Evolutionary conservation across 92 coral and sea anemone species (phyloP).

Genomic region (Ricordea florida): DNA sequence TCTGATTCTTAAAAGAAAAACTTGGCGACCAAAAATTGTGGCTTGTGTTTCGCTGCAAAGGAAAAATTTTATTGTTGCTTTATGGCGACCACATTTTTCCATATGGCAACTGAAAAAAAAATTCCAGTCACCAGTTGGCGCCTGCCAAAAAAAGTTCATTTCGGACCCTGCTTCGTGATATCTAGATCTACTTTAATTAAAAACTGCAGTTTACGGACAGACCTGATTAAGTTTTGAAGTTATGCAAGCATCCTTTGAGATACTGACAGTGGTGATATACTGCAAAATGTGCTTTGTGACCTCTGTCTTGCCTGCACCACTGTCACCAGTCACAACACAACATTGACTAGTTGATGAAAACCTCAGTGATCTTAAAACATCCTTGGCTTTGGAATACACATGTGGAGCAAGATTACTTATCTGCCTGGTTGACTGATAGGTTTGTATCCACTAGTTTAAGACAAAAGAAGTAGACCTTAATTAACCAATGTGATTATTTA

Average conservation of each 20-base stretch:
- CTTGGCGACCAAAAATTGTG: too few relatives aligned
- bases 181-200: too few relatives aligned
- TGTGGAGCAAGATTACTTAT: constrained; percentile 17
- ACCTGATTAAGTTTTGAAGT: constrained; percentile 45
- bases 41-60: too few relatives aligned
- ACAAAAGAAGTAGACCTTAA: not conserved
- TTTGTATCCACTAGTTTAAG: constrained; percentile 9
- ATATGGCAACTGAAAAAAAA: too few relatives aligned
- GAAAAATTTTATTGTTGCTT: too few relatives aligned
- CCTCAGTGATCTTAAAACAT: constrained; percentile 45
- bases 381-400: constrained; percentile 26
- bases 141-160: too few relatives aligned
- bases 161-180: too few relatives aligned
- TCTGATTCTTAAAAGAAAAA: too few relatives aligned
- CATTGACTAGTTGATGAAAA: constrained; percentile 60
- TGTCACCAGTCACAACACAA: constrained; percentile 70
- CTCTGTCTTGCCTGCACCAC: constrained; percentile 86
- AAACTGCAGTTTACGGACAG: not conserved
- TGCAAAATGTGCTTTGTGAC: constrained; percentile 39
- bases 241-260: not conserved
- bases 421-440: not conserved
- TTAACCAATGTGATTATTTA: not conserved
- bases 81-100: too few relatives aligned
- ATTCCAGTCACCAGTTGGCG: too few relatives aligned
- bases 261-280: constrained; percentile 6